Percentiles rank a stretch among this genome's conserved stretches.
phyloP scores from a whole-genome alignment of 1,140 invertebrate species.

The Medauroidea extradentata region DNA sequence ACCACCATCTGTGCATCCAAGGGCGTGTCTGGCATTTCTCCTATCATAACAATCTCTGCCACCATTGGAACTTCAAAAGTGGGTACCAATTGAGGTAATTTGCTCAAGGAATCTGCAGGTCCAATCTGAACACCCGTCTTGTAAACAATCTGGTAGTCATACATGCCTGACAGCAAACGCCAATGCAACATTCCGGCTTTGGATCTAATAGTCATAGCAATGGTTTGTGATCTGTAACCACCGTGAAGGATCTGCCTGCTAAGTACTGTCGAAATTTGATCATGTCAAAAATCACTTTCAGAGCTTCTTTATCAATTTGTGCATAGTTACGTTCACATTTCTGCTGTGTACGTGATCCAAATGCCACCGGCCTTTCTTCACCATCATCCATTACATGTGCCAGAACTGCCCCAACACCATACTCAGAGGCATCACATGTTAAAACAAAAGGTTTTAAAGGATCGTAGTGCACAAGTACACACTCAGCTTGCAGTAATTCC shows the following conservation, averaged over 20 bases:
- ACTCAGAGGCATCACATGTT: too few species aligned
- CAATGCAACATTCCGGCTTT: too few species aligned
- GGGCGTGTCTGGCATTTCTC: background rate
- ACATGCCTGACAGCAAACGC: background rate
- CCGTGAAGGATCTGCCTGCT: conserved; percentile 30
- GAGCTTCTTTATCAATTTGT: conserved; percentile 6
- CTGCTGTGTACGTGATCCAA: conserved; percentile 27
- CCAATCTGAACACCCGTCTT: background rate
- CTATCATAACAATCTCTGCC: background rate
- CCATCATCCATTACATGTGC: background rate
- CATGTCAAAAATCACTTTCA: too few species aligned
- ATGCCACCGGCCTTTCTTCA: too few species aligned
- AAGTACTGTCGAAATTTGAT: conserved; percentile 24
- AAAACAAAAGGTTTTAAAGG: too few species aligned
- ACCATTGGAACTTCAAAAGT: background rate
- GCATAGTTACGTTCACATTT: conserved; percentile 1
- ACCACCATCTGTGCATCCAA: too few species aligned
- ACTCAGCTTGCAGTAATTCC: too few species aligned
- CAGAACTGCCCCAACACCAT: too few species aligned
- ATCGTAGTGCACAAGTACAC: too few species aligned
- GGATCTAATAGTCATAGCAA: too few species aligned
- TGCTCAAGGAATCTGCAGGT: background rate
- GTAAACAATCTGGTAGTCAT: background rate
- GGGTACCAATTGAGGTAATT: background rate
- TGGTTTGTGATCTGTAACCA: too few species aligned